Base-by-base conservation (phyloP, 1,140 invertebrate species). In the Metaphire vulgaris region DNA sequence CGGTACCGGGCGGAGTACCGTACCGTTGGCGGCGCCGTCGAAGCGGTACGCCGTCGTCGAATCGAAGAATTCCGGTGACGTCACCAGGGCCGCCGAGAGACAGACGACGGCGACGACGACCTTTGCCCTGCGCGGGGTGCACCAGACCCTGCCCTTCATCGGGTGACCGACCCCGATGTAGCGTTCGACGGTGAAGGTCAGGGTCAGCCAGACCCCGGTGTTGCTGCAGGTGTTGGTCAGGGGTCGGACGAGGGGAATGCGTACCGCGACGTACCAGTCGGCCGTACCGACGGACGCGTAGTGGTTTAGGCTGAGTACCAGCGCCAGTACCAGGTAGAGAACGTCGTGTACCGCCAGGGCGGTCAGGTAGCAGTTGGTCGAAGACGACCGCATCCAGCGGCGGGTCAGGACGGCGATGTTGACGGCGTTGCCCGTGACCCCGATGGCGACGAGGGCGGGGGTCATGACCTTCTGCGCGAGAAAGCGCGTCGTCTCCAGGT, bases 151-250 rank as follows among this genome's bases (percentile, higher is more conserved):
- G 30, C 92, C 90, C 78, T 89, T 88, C 81, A 93, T 90, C 29
- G 92, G 92, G 86, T 92, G 89, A 79, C 91, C 90, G 12, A 93
- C 91, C 32, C 90, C 91, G 73, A 93, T 90, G 86, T 92, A 93
- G 66, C 91, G 85, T 85, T 93, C 92, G 74, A 92, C 88, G 1
- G 92, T 93, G 83, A 93, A 93, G 33, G 90, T 90, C 6, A 92
- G 91, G 32, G 91, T 92, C 72, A 93, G 85, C 91, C 91, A 92
- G 41, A 92, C 90, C 28, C 90, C 82, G 15, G 90, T 90, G 83
- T 90, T 91, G 79, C 89, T 89, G 72, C 89, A 88, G 31, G 89
- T 88, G 83, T 92, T 90, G 21, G 89, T 88, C 56, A 91, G 82
- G 87, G 90, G 90, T 33, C 89, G 83, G 1, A 85, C 88, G 76